Base-by-base conservation (phyloP, 2,113 vertebrate species). In the Halcyon malimbica region DNA sequence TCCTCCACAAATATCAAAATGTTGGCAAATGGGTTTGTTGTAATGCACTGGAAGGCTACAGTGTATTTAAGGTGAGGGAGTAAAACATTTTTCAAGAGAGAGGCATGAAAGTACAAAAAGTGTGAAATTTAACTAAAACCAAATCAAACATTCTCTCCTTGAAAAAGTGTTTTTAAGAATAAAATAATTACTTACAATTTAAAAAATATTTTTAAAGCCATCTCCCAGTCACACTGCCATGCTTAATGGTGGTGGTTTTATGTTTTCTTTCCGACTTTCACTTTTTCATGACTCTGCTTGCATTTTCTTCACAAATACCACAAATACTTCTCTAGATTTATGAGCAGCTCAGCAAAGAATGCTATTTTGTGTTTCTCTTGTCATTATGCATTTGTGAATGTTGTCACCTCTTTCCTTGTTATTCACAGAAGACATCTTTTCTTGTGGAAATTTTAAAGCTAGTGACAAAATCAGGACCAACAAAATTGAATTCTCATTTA, bases 401-500 rank as follows among this genome's bases (percentile, higher is more conserved):
- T 83, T 92, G 65, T 92, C 65, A 78, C 37, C 37, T 84, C 82
- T 90, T 88, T 54, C 59, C 51, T 94, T 37, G 51, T 93, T 93
- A 85, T 80, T 93, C 20, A 1, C 24, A 63, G 31, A 78, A 85
- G 24, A 53, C 53, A 19, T 35, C 21, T 94, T 78, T 75, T 84
- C 71, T 69, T 81, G 44, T 35, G 56, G 56, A 65, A 67, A 67
- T 63, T 81, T 83, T 73, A 87, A 89, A 82, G 41, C n/a, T 41
- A 54, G 64, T 67, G 60, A 78, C 48, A 91, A 87, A 85, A 80
- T 48, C n/a, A 85, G 42, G 76, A 76, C 50, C 18, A 84, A 73
- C 13, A 83, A 78, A 88, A 31, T 12, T 21, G 59, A 35, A 42
- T 67, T 88, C 86, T 89, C 35, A n/a, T 77, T 90, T 21, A 35